Percentiles rank a stretch among this genome's conserved stretches.
These are phyloP conservation scores for Masnerella sp. DNA, from an alignment of 2,888 invertebrate species.

Conservation along the genomic window DNA sequence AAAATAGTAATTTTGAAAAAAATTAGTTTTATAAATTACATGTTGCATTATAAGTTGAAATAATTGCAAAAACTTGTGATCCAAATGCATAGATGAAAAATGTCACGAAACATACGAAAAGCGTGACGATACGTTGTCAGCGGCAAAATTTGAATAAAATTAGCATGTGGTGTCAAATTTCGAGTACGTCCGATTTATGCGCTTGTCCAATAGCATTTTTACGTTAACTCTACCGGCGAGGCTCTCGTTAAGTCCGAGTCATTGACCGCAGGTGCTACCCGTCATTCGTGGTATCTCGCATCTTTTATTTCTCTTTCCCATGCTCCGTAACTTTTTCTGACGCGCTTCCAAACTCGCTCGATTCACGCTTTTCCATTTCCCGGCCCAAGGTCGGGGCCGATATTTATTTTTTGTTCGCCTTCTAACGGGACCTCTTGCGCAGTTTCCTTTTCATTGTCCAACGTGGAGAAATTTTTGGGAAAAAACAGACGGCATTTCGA, in stretches of 20 bases:
- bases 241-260: conserved; percentile 73
- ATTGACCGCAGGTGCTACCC: conserved; percentile 76
- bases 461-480: too few species aligned
- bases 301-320: conserved; percentile 49
- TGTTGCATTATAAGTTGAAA: too few species aligned
- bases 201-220: conserved; percentile 65
- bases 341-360: conserved; percentile 12
- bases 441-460: conserved; percentile 21
- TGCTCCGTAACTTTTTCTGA: conserved; percentile 37
- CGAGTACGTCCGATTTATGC: conserved; percentile 60
- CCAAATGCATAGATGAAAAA: not conserved
- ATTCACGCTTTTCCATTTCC: conserved; percentile 11
- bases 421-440: conserved; percentile 5
- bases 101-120: not conserved
- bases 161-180: conserved; percentile 52
- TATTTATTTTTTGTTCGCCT: conserved; percentile 28
- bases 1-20: too few species aligned
- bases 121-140: conserved; percentile 25
- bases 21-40: too few species aligned
- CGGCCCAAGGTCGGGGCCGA: conserved; percentile 32
- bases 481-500: too few species aligned
- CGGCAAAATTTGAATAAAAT: conserved; percentile 40
- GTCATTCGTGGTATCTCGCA: conserved; percentile 57
- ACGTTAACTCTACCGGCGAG: conserved; percentile 64
- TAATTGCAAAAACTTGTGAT: too few species aligned